Base-by-base conservation (phyloP, 2,888 invertebrate species). In the Leptopterna dolabrata region DNA sequence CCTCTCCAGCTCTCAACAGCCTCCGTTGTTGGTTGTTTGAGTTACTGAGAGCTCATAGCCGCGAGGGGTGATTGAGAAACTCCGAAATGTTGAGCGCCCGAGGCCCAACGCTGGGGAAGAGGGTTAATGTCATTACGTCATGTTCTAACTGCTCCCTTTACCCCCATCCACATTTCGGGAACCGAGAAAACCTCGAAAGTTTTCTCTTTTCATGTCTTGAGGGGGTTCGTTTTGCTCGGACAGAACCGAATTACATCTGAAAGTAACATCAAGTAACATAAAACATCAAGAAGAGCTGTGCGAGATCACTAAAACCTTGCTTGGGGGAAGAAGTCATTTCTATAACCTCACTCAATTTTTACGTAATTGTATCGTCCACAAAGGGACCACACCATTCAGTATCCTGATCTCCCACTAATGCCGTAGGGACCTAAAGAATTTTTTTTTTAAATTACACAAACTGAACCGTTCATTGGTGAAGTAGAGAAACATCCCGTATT, bases 21-120 rank as follows among this genome's bases (percentile, higher is more conserved):
- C 51, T 51, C 51, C 27, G 36, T 63, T 63, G 63, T 73, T 73
- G 73, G 73, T 73, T 73, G 73, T 73, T 73, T 73, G 73, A 73
- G 73, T 73, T 73, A 41, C n/a, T 36, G 73, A 73, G 73, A 41
- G 41, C 73, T 73, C 73, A 73, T 73, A 73, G 73, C 73, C 36
- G 36, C 36, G 36, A 73, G 73, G 36, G 73, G 73, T 73, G 73
- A 73, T 73, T 73, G 73, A 73, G 73, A 73, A 73, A 73, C 73
- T 73, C 73, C n/a, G 73, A 73, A 29, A 73, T 73, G 73, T 73
- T 36, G 7, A n/a, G 36, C 16, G 73, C 73, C 73, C 36, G 36
- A 36, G 73, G 73, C 24, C 63, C 7, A 0, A 6, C n/a, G 24
- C 0, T 36, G 36, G 55, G n/a, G 55, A 19, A 19, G 63, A 63